Percentiles rank a stretch among this genome's conserved stretches.
These are phyloP conservation scores for Bombus haemorrhoidalis DNA, from an alignment of 1,140 invertebrate genomes.

Conservation along the genomic window DNA sequence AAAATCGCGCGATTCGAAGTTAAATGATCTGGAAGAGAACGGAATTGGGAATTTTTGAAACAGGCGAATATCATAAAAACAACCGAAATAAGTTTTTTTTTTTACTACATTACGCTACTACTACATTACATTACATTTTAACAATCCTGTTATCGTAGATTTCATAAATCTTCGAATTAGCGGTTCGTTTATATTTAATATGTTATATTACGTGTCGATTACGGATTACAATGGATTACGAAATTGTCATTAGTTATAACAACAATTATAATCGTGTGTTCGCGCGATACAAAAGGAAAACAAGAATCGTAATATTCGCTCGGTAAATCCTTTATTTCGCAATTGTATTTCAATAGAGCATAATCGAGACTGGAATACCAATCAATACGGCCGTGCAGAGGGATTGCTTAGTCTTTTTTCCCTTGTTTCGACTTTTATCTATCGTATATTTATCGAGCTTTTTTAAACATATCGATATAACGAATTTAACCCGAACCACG, in stretches of 20 bases:
- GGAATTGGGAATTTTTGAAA: too few species aligned
- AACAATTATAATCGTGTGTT: neutral
- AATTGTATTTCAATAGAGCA: neutral
- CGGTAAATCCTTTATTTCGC: neutral
- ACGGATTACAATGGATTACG: neutral
- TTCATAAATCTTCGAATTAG: neutral
- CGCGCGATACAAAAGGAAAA: neutral
- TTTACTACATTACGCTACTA: too few species aligned
- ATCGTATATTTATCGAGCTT: neutral
- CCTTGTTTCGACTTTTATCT: neutral
- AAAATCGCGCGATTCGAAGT: too few species aligned
- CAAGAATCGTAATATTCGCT: neutral
- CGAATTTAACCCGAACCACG: neutral
- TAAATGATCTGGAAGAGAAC: too few species aligned
- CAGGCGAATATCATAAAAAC: too few species aligned
- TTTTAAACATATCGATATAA: neutral
- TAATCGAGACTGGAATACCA: too few species aligned
- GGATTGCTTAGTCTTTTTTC: neutral
- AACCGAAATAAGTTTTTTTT: too few species aligned
- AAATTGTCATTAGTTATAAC: neutral
- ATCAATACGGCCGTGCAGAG: too few species aligned
- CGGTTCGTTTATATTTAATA: neutral
- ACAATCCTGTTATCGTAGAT: neutral
- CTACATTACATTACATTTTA: too few species aligned
- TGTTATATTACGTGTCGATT: neutral